Percentiles rank a stretch among this genome's conserved stretches.
Evolutionary conservation across 2,888 invertebrate species (phyloP).

Genomic region (Entomobrya proxima): DNA sequence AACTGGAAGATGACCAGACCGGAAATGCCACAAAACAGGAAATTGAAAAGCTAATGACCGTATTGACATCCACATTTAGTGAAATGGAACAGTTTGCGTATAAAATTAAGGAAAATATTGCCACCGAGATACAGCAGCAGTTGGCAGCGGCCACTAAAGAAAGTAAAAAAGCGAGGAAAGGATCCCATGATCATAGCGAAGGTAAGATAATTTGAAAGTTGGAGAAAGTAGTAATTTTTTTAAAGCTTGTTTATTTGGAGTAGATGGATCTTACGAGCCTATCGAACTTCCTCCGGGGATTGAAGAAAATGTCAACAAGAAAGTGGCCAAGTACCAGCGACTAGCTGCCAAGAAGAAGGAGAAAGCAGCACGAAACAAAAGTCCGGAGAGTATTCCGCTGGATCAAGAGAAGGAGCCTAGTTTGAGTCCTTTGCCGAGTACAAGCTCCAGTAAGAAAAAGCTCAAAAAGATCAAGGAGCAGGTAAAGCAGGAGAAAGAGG

Average conservation of each 20-base stretch:
- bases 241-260: too few relatives aligned
- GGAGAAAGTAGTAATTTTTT: neutral
- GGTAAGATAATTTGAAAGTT: conserved; percentile 19
- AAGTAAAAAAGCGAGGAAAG: conserved; percentile 8
- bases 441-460: conserved; percentile 5
- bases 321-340: conserved; percentile 68
- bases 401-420: conserved; percentile 54
- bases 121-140: conserved; percentile 68
- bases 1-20: conserved; percentile 33
- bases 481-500: neutral
- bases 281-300: conserved; percentile 62
- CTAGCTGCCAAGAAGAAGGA: conserved; percentile 70
- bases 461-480: conserved; percentile 1
- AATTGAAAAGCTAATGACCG: conserved; percentile 68
- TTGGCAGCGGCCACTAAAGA: conserved; percentile 56
- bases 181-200: conserved; percentile 64
- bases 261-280: conserved; percentile 69
- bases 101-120: conserved; percentile 70
- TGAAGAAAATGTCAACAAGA: conserved; percentile 69
- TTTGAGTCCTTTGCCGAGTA: conserved; percentile 61
- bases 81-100: conserved; percentile 70
- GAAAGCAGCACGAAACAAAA: conserved; percentile 68
- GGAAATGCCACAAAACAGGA: conserved; percentile 60
- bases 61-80: conserved; percentile 63
- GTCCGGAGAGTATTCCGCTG: conserved; percentile 62